Base-by-base conservation (phyloP, 1,140 invertebrate genomes). In the Zaprionus tsacasi region DNA sequence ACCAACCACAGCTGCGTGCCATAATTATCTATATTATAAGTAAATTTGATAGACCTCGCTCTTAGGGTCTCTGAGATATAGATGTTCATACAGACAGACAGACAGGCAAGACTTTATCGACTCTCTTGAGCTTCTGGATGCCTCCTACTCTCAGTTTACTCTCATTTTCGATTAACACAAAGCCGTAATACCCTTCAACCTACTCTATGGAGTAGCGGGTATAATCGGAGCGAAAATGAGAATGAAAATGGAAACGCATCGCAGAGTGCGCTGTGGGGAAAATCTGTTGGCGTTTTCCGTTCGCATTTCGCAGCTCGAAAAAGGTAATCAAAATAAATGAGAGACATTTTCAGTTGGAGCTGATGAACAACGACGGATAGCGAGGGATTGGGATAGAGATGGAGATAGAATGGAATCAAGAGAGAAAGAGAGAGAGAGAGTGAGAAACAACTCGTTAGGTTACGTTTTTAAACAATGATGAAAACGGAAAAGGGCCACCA, bases 321-420 rank as follows among this genome's bases (percentile, higher is more conserved):
- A 89, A 83, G 83, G 83, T 88, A 88, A 88, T 88, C 85, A 88
- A 88, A 88, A 88, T 88, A 87, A 87, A 87, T 89, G 85, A 88
- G 83, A 83, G 80, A 88, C 85, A 86, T 82, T 87, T 82, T 82
- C 70, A n/a, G 38, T n/a, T 80, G 75, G 58, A 68, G 65, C 74
- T 80, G 81, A 83, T 83, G 81, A 78, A 70, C 64, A 77, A 65
- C 33, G 15, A 17, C 30, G 38, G 55, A 43, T 35, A 76, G 57
- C 27, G 54, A 48, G 38, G 25, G 48, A 35, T 27, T 12, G 38
- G 2, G 43, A 35, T 3, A 33, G 38, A 13, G 1, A 36, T 11
- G 48, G 27, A 8, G 7, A 12, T 33, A 6, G 17, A 13, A 30
- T 30, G 3, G 27, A 58, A 21, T 21, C 21, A 21, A 21, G 21